Conservation (phyloP, 1,140 invertebrate genomes). For the Hyphantria cunea region DNA sequence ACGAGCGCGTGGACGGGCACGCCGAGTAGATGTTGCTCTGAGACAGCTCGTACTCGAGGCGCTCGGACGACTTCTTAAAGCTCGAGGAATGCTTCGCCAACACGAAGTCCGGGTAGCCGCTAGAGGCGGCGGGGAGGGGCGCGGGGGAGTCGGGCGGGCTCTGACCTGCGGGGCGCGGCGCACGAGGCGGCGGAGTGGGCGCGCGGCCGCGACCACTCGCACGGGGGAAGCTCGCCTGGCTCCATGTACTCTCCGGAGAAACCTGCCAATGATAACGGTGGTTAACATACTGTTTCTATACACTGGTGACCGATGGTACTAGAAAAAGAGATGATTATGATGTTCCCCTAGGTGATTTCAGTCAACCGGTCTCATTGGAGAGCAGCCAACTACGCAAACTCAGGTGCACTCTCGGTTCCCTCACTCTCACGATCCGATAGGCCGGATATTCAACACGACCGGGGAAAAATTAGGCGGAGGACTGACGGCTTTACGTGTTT, state of each 20-base stretch:
- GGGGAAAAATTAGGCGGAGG: too few species aligned
- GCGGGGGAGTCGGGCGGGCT: slow-evolving; percentile 40
- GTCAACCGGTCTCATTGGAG: too few species aligned
- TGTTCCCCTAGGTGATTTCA: too few species aligned
- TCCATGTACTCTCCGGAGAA: slow-evolving; percentile 84
- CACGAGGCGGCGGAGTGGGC: slow-evolving; percentile 80
- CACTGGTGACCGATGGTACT: too few species aligned
- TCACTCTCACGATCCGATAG: too few species aligned
- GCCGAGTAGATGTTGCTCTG: slow-evolving; percentile 81
- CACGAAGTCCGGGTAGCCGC: slow-evolving; percentile 66
- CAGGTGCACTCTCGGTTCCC: too few species aligned
- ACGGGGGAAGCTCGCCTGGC: slow-evolving; percentile 71
- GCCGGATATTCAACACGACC: too few species aligned
- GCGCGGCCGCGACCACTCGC: slow-evolving; percentile 71
- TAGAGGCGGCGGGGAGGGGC: slow-evolving; percentile 62
- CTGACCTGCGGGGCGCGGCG: slow-evolving; percentile 66
- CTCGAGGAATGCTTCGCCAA: slow-evolving; percentile 65
- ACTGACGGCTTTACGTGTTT: too few species aligned
- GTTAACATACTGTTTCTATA: too few species aligned
- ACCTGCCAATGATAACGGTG: slow-evolving; percentile 41
- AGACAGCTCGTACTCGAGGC: slow-evolving; percentile 80
- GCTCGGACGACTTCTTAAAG: slow-evolving; percentile 77
- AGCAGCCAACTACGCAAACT: too few species aligned
- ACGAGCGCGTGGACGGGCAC: slow-evolving; percentile 65
- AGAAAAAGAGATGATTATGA: too few species aligned